Base-by-base conservation (phyloP, 1,140 invertebrate genomes). In the Leptinotarsa texana region DNA sequence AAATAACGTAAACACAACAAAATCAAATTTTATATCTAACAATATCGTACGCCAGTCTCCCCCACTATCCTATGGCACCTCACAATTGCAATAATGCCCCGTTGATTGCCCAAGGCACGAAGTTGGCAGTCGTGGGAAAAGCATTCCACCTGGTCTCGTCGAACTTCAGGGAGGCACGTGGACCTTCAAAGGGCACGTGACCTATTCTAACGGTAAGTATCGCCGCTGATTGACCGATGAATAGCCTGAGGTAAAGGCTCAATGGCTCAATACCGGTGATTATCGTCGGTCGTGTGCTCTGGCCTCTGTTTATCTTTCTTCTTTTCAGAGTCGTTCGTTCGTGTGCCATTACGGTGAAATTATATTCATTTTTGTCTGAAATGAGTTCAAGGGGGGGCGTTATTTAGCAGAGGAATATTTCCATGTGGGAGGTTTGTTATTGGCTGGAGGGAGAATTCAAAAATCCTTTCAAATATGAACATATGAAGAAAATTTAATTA, bases 201-300 rank as follows among this genome's bases (percentile, higher is more conserved):
- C 51, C 51, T 18, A 57, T 57, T 57, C 13, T 57, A 57, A 79
- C 80, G 77, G 77, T 81, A 81, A 82, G 78, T 82, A 82, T 82
- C 75, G 80, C 62, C 66, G 69, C 75, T 82, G 81, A 82, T 82
- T 81, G 81, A 82, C 80, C 81, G 78, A 66, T 80, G 77, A 80
- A 81, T 82, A 70, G 74, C 78, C 80, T 71, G 77, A 81, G 81
- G 81, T 80, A 75, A 70, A 49, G 51, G 51, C 17, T 57, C 51
- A 57, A 57, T 57, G 51, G 51, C n/a, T 57, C 51, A 57, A 57
- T 57, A 57, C 51, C 51, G 77, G 77, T 81, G 80, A 79, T 82
- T 80, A 81, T 80, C 75, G 76, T 72, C 57, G 72, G 75, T 76
- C 79, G 78, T 77, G 76, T 78, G 75, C 74, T 57, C 33, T 71